Evolutionary conservation across 2,888 invertebrate genomes (phyloP), one percentile per base, ranked within the genome.

Genomic region (Rhamnusium bicolor): DNA sequence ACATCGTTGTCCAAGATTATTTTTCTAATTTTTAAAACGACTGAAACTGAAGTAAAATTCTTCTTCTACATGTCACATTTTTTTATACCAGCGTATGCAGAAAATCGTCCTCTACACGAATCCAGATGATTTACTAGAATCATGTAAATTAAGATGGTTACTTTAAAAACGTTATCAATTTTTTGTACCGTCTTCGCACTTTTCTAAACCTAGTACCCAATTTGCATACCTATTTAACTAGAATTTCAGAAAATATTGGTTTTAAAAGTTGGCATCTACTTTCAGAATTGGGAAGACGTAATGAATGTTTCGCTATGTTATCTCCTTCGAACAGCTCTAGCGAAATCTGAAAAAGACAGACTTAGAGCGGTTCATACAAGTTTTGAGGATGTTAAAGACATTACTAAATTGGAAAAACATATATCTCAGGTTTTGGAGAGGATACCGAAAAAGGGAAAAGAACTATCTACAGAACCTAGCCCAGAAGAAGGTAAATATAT

Each of bases 281-380:
- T 87, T 61, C 83, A 95, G 95, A 93, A 93, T 82, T 95, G 95
- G 95, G 95, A 95, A 85, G 95, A 95, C 86, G 90, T 92, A 2
- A 91, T 93, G 1, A 93, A 94, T 79, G 92, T 92, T 72, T 90
- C 92, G 0, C 86, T 94, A 53, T 90, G 91, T 12, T 92, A 92
- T 82, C 88, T 95, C 47, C 85, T 94, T 27, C 90, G 93, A 75
- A 92, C 92, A 12, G 85, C 89, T 6, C 88, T 92, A 21, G 91
- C 92, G 56, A 94, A 92, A 85, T 90, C 91, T 0, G 91, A 92
- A 71, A 93, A 93, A 80, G 92, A 92, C 80, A 91, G 90, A 80
- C 89, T 91, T 79, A 90, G 91, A 77, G 85, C 91, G 29, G 89
- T 91, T 1, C 89, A 91, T 1, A 88, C 90, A 0, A 89, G 89